Percentiles rank a stretch among this genome's conserved stretches.
phyloP scores from a whole-genome alignment of 1,140 invertebrate species.

The Chironomus tepperi region DNA sequence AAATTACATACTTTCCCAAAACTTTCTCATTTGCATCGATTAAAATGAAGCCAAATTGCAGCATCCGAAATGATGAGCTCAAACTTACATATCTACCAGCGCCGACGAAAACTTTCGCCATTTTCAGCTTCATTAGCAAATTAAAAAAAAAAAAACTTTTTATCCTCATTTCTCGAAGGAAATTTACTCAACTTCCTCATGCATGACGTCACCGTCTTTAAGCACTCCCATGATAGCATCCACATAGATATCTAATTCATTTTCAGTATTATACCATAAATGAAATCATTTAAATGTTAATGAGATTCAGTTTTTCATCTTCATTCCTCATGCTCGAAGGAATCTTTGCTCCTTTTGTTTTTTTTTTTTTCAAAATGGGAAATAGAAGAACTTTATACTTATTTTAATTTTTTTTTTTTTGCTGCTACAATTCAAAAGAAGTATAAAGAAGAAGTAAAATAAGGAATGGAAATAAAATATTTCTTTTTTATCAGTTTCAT shows the following conservation, averaged over 20 bases:
- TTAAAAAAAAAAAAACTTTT: neutral
- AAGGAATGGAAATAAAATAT: neutral
- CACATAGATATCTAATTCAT: slow-evolving; percentile 1
- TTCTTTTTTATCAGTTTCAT: slow-evolving; percentile 11
- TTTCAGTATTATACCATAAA: neutral
- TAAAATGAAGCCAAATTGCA: too few relatives aligned
- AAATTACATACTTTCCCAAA: too few relatives aligned
- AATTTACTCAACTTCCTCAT: too few relatives aligned
- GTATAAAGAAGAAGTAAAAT: neutral
- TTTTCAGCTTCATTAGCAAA: slow-evolving; percentile 17
- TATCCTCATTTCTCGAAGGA: too few relatives aligned
- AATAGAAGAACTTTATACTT: too few relatives aligned
- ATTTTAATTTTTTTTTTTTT: too few relatives aligned
- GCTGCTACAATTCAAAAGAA: too few relatives aligned
- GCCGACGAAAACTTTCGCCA: neutral
- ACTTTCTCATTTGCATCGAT: too few relatives aligned
- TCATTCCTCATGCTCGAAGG: neutral
- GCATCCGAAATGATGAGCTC: too few relatives aligned
- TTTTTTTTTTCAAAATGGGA: too few relatives aligned
- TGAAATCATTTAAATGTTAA: slow-evolving; percentile 19
- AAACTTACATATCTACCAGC: too few relatives aligned
- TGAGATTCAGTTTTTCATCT: neutral
- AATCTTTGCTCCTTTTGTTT: too few relatives aligned
- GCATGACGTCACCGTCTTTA: neutral
- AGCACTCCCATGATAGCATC: neutral